Base-by-base conservation (phyloP, 2,888 invertebrate genomes). In the Archips crataeganus region DNA sequence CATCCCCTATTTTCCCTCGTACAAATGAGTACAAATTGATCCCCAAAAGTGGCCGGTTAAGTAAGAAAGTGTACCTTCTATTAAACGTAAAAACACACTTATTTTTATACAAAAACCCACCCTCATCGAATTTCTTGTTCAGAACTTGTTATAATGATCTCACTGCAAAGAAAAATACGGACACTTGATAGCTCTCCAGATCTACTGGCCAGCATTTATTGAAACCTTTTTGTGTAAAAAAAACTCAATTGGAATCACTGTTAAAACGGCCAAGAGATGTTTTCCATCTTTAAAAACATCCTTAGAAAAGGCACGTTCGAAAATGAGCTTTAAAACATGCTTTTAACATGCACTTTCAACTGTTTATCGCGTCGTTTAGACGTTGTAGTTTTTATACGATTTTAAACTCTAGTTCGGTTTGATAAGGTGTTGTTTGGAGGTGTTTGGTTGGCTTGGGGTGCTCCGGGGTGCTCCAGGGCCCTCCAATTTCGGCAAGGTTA, bases 401-500 rank as follows among this genome's bases (percentile, higher is more conserved):
- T 54, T 79, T 54, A 66, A 70, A 75, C 80, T 63, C 70, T 79
- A 73, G 62, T 1, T 5, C 5, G 0, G 15, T 65, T 54, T n/a
- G 62, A 70, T 81, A 81, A 74, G 80, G 85, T 83, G 63, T 76
- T 65, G 49, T 77, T 82, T 81, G 45, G 62, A 65, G 36, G 64
- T 59, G 80, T 79, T 76, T 80, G 79, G 81, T 81, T 82, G 13
- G n/a, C 49, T 49, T 3, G n/a, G 13, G 49, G 49, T 79, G 79
- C 54, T 23, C 54, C n/a, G 85, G 85, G 77, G 82, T 66, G 57
- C 62, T 76, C 62, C 57, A 74, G 67, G 71, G 82, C 82, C 78
- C 80, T 84, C 81, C 82, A 81, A 83, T 84, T 83, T 81, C 75
- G 80, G 85, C 82, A 85, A 87, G 87, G 87, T 89, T 90, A 92